phyloP scores from a whole-genome alignment of 2,797 vertebrate genomes.

The Manis crassicaudata region DNA sequence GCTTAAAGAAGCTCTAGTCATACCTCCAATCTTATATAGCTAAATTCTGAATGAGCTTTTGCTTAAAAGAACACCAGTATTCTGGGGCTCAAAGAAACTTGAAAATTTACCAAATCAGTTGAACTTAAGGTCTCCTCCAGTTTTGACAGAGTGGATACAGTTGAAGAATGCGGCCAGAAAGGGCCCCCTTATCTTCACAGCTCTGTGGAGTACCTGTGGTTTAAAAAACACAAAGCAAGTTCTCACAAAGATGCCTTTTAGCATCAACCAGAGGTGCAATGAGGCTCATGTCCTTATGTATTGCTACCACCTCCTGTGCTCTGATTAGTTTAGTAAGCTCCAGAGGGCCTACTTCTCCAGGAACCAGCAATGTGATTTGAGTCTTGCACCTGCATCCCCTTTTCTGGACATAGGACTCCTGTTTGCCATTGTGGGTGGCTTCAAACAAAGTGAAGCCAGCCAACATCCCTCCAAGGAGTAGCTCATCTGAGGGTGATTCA shows the following conservation, averaged over 20 bases:
- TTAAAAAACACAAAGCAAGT: neutral
- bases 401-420: neutral
- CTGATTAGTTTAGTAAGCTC: neutral
- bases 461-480: neutral
- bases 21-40: neutral
- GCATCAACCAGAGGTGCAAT: neutral
- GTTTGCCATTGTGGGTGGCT: neutral
- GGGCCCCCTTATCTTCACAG: neutral
- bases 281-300: neutral
- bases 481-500: neutral
- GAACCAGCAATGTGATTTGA: neutral
- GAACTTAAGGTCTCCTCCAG: neutral
- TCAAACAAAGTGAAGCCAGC: neutral
- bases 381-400: neutral
- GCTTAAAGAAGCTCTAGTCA: neutral
- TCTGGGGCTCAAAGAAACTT: neutral
- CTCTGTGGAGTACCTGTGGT: neutral
- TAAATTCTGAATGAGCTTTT: neutral
- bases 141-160: neutral
- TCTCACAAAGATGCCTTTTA: neutral
- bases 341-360: neutral
- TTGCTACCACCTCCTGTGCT: neutral
- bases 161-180: neutral
- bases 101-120: neutral
- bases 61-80: neutral